Percentiles rank a stretch among this genome's conserved stretches.
Conservation (phyloP, 1,140 invertebrate genomes). For the Drosophila watanabei region DNA sequence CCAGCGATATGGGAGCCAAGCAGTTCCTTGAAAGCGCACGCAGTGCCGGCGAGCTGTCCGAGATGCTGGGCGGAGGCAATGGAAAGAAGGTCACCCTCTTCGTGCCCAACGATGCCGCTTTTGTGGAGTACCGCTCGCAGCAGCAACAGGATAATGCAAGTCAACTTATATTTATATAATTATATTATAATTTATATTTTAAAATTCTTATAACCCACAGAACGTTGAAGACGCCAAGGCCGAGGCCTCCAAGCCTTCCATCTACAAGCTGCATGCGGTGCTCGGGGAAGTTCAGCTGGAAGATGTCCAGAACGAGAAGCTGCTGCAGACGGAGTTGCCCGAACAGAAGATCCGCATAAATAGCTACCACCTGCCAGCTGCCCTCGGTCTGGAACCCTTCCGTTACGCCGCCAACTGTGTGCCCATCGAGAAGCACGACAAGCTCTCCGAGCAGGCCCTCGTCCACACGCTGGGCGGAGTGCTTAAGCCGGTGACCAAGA, state of each 20-base stretch:
- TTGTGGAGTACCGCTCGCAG: slow-evolving; percentile 85
- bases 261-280: slow-evolving; percentile 86
- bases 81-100: slow-evolving; percentile 87
- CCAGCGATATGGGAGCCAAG: slow-evolving; percentile 86
- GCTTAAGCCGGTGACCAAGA: slow-evolving; percentile 87
- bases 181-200: too few species aligned
- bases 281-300: slow-evolving; percentile 86
- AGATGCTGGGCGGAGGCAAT: slow-evolving; percentile 84
- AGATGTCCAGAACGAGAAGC: slow-evolving; percentile 86
- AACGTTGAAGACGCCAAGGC: slow-evolving; percentile 72
- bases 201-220: slow-evolving; percentile 12
- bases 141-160: slow-evolving; percentile 78
- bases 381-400: slow-evolving; percentile 73
- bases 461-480: slow-evolving; percentile 89
- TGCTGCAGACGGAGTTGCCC: slow-evolving; percentile 85
- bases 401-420: slow-evolving; percentile 87
- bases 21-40: slow-evolving; percentile 87
- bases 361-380: slow-evolving; percentile 86
- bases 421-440: slow-evolving; percentile 85
- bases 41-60: slow-evolving; percentile 85
- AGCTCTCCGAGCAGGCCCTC: slow-evolving; percentile 89
- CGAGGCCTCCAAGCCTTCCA: slow-evolving; percentile 54
- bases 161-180: too few species aligned
- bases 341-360: slow-evolving; percentile 88
- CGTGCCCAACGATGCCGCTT: slow-evolving; percentile 87